phyloP scores from a whole-genome alignment of 92 coral and sea anemone genomes.

The Montipora capitata region DNA sequence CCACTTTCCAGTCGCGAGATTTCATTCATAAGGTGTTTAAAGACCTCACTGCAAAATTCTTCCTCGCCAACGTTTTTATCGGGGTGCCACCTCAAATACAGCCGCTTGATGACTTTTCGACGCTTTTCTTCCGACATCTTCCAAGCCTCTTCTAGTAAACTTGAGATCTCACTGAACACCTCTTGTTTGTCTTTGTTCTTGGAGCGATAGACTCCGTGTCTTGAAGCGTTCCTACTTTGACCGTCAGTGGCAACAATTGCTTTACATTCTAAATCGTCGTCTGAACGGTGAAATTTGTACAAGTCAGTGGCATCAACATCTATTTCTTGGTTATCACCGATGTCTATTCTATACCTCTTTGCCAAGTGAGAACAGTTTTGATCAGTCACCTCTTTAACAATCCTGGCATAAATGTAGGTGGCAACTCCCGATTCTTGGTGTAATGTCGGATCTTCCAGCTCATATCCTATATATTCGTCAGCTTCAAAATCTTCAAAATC shows the following conservation, averaged over 20 bases:
- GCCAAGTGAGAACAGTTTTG: neutral
- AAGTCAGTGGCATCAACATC: slow-evolving; percentile 68
- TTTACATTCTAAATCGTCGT: neutral
- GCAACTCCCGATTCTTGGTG: slow-evolving; percentile 64
- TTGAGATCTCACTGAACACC: slow-evolving; percentile 70
- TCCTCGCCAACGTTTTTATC: slow-evolving; percentile 84
- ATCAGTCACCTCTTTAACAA: slow-evolving; percentile 55
- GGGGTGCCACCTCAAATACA: slow-evolving; percentile 88
- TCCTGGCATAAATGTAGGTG: slow-evolving; percentile 78
- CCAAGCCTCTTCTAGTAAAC: slow-evolving; percentile 81
- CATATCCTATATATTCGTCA: slow-evolving; percentile 81
- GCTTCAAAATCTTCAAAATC: slow-evolving; percentile 70
- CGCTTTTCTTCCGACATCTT: slow-evolving; percentile 65
- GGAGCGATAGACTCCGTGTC: neutral
- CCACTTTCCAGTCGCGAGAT: slow-evolving; percentile 69
- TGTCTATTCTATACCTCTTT: slow-evolving; percentile 71
- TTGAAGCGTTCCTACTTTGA: neutral
- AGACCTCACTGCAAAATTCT: slow-evolving; percentile 75
- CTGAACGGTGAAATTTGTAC: slow-evolving; percentile 71
- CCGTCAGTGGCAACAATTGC: slow-evolving; percentile 1
- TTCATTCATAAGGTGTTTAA: slow-evolving; percentile 73
- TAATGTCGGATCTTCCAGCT: slow-evolving; percentile 86
- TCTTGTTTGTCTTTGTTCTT: slow-evolving; percentile 19
- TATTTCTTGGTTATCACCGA: slow-evolving; percentile 46
- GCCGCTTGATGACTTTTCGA: slow-evolving; percentile 76